A percentile compares a stretch with the other conserved stretches of the same genome.
Conservation (phyloP, 2,113 vertebrate species). For the Sylvia atricapilla region DNA sequence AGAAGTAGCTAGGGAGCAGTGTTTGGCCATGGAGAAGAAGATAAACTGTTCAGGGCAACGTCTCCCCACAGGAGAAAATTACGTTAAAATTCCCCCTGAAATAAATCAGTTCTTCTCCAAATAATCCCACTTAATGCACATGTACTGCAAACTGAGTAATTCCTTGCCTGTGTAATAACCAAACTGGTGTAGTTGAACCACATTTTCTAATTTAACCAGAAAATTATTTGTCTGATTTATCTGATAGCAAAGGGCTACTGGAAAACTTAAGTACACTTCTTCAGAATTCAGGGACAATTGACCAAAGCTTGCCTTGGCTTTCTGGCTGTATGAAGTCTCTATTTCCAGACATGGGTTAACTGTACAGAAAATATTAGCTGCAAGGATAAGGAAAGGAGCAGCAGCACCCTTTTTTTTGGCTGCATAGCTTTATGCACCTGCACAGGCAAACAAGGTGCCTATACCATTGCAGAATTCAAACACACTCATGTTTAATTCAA, state of each 20-base stretch:
- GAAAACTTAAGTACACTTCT: background rate
- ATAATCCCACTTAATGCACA: background rate
- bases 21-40: background rate
- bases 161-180: background rate
- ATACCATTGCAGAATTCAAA: background rate
- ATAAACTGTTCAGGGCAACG: background rate
- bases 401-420: background rate
- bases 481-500: background rate
- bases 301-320: background rate
- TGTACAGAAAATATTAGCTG: background rate
- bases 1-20: background rate
- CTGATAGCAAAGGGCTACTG: background rate
- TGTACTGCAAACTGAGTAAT: background rate
- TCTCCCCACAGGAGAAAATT: background rate
- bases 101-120: slow-evolving; percentile 13
- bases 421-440: background rate
- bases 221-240: background rate
- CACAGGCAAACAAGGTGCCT: background rate
- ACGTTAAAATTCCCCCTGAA: background rate
- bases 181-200: background rate
- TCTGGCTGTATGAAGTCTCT: background rate
- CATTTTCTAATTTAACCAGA: background rate
- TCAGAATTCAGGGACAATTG: background rate
- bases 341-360: background rate
- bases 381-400: background rate